Evolutionary conservation across 2,888 invertebrate genomes (phyloP).

Genomic region (Drosophila prolongata): DNA sequence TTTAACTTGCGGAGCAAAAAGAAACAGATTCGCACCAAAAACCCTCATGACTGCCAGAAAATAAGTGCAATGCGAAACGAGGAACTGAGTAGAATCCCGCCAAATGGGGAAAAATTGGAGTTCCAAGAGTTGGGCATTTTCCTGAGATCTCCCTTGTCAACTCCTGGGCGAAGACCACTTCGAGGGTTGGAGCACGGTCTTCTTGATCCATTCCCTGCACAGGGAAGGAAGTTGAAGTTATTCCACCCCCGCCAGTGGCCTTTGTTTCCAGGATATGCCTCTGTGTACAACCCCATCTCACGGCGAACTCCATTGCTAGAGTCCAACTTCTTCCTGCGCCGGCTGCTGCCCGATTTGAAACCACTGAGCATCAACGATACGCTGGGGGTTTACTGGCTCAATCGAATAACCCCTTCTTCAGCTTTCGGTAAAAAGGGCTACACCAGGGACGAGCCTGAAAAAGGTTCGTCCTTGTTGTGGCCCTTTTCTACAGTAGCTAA

Average conservation of each 20-base stretch:
- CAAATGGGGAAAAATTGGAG: no score
- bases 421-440: conserved; percentile 18
- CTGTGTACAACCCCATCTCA: no score
- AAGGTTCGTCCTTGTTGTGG: conserved; percentile 22
- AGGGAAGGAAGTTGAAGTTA: background rate
- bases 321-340: background rate
- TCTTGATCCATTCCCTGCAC: background rate
- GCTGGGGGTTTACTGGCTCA: conserved; percentile 12
- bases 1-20: no score
- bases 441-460: conserved; percentile 18
- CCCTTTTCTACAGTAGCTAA: conserved; percentile 17
- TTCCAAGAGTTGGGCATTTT: background rate
- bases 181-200: background rate
- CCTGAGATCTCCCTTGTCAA: background rate
- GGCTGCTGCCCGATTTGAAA: background rate
- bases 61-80: background rate
- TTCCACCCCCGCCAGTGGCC: background rate
- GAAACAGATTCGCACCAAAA: background rate
- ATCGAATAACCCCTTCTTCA: background rate
- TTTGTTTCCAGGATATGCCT: background rate
- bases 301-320: background rate
- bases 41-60: background rate
- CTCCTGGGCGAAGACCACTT: background rate
- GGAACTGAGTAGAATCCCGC: no score
- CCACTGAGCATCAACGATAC: conserved; percentile 5